Conservation (phyloP, 2,113 vertebrate genomes). For the Neolamprologus tretocephalus region DNA sequence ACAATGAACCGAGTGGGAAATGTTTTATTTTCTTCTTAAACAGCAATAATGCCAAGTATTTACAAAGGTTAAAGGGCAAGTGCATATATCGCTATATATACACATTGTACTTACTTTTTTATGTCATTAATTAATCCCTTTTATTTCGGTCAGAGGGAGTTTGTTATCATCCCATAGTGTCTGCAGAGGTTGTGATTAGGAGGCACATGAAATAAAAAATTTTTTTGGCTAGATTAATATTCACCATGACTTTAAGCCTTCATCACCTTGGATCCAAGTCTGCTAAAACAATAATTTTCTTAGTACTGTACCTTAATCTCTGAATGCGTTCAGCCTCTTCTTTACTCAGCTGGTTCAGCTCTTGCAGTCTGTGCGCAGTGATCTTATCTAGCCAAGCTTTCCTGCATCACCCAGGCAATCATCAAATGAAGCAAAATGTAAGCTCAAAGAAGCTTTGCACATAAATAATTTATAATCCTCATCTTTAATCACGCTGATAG, state of each 20-base stretch:
- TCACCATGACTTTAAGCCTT: neutral
- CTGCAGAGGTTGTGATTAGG: neutral
- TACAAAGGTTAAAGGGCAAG: neutral
- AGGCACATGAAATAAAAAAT: rapidly evolving
- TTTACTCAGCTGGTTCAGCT: conserved; percentile 52
- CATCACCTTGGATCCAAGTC: neutral
- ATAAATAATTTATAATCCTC: conserved; percentile 9
- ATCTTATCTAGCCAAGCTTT: conserved; percentile 63
- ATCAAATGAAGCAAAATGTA: neutral
- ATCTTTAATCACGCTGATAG: neutral
- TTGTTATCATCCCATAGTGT: neutral
- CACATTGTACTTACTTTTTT: neutral
- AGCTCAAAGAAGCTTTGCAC: neutral
- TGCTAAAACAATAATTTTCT: neutral
- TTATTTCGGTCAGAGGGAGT: neutral
- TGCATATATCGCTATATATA: neutral
- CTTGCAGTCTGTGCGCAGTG: conserved; percentile 46
- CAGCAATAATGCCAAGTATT: neutral
- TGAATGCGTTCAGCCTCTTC: conserved; percentile 51
- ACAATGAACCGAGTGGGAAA: neutral
- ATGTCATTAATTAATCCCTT: neutral
- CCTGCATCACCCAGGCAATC: conserved; percentile 33
- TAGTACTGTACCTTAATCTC: conserved; percentile 50
- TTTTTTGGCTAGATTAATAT: neutral
- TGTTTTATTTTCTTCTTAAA: neutral